Evolutionary conservation across 1,140 invertebrate species (phyloP).

Genomic region (Ephestia elutella): DNA sequence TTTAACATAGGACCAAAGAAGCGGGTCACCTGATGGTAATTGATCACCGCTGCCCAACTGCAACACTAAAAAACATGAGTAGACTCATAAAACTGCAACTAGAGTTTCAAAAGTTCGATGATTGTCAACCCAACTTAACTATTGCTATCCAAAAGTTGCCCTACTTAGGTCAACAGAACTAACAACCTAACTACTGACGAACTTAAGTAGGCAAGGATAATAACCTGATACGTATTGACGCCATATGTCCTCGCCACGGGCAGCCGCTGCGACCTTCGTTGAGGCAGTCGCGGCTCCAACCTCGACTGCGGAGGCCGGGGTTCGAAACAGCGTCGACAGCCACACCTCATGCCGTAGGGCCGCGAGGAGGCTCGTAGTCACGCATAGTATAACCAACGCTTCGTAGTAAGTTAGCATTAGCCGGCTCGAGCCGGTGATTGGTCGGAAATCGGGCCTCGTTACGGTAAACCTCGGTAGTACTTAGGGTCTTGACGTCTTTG

Average conservation of each 20-base stretch:
- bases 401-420: conserved; percentile 55
- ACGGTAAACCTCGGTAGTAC: neutral
- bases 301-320: conserved; percentile 41
- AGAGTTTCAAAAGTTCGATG: too few relatives aligned
- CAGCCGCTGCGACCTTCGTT: conserved; percentile 14
- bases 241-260: conserved; percentile 35
- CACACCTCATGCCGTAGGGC: conserved; percentile 63
- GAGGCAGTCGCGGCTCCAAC: conserved; percentile 27
- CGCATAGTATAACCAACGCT: conserved; percentile 50
- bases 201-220: too few relatives aligned
- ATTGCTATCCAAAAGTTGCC: too few relatives aligned
- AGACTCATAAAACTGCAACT: too few relatives aligned
- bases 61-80: too few relatives aligned
- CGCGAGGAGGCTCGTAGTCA: conserved; percentile 52
- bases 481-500: neutral
- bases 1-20: too few relatives aligned
- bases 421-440: neutral
- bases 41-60: too few relatives aligned
- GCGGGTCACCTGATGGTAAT: too few relatives aligned
- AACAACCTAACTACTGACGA: too few relatives aligned
- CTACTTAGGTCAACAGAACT: too few relatives aligned
- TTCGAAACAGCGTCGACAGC: conserved; percentile 58
- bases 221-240: conserved; percentile 48
- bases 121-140: too few relatives aligned
- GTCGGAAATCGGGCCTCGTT: neutral